phyloP scores from a whole-genome alignment of 2,888 invertebrate species.

The Pristionchus arcanus region DNA sequence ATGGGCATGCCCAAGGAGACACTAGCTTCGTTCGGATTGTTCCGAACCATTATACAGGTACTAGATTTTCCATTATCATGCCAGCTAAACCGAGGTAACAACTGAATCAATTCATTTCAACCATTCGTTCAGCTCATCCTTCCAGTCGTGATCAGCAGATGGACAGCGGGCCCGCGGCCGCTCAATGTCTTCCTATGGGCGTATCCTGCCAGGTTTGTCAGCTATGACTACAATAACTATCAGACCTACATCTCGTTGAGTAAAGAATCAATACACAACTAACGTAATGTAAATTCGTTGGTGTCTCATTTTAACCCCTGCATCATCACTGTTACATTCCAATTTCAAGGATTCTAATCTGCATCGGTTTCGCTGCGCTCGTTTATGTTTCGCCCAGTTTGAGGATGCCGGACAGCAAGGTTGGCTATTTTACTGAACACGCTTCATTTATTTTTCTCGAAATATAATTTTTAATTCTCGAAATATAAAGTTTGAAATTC shows the following conservation, averaged over 20 bases:
- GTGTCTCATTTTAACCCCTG: too few relatives aligned
- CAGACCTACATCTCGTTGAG: too few relatives aligned
- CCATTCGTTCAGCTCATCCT: constrained; percentile 89
- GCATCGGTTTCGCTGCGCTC: constrained; percentile 88
- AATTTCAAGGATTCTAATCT: constrained; percentile 86
- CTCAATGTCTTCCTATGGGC: constrained; percentile 91
- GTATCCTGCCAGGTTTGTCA: constrained; percentile 84
- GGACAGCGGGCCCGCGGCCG: constrained; percentile 92
- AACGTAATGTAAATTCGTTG: neutral
- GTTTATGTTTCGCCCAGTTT: constrained; percentile 91
- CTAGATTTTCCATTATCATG: too few relatives aligned
- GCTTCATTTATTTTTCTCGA: too few relatives aligned
- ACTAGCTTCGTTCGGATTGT: constrained; percentile 92
- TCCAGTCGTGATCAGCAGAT: constrained; percentile 89
- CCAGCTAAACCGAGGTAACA: too few relatives aligned
- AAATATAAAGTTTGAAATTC: neutral
- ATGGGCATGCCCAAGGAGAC: constrained; percentile 96
- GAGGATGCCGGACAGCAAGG: constrained; percentile 83
- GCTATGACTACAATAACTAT: too few relatives aligned
- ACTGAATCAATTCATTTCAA: too few relatives aligned
- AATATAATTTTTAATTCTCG: too few relatives aligned
- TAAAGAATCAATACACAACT: too few relatives aligned
- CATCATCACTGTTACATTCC: too few relatives aligned
- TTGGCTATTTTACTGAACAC: neutral
- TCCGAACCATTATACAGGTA: constrained; percentile 91